Conservation (phyloP, 2,113 vertebrate species). For the Reinhardtius hippoglossoides region DNA sequence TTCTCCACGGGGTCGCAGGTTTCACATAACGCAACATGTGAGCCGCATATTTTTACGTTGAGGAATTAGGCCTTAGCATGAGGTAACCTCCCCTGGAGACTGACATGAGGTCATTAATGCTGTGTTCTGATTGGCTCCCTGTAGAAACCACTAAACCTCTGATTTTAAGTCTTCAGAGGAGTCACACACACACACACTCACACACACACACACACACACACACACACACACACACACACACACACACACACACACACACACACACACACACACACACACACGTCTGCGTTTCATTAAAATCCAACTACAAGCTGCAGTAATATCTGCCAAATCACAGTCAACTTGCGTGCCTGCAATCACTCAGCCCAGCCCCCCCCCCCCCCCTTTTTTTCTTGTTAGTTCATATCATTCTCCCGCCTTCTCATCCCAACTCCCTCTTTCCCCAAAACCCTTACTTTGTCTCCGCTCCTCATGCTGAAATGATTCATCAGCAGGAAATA, state of each 20-base stretch:
- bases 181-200: conserved; percentile 2
- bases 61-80: conserved; percentile 63
- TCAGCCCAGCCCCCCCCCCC: conserved; percentile 12
- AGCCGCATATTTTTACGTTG: conserved; percentile 67
- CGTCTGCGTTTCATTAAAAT: conserved; percentile 65
- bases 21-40: conserved; percentile 45
- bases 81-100: conserved; percentile 67
- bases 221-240: background rate
- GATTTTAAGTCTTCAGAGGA: conserved; percentile 40
- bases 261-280: background rate
- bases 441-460: conserved; percentile 8
- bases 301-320: conserved; percentile 29
- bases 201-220: conserved; percentile 8
- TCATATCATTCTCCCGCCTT: conserved; percentile 12
- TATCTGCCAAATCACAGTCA: conserved; percentile 48
- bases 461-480: background rate
- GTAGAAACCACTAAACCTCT: conserved; percentile 29
- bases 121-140: conserved; percentile 46
- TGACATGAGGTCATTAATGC: conserved; percentile 60
- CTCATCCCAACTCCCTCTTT: conserved; percentile 1
- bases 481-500: background rate
- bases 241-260: conserved; percentile 2
- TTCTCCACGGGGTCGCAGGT: conserved; percentile 17
- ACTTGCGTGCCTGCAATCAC: conserved; percentile 35
- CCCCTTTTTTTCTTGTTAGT: background rate